These are phyloP conservation scores for Laterallus jamaicensis DNA, from an alignment of 2,113 vertebrate species.

Conservation along the genomic window DNA sequence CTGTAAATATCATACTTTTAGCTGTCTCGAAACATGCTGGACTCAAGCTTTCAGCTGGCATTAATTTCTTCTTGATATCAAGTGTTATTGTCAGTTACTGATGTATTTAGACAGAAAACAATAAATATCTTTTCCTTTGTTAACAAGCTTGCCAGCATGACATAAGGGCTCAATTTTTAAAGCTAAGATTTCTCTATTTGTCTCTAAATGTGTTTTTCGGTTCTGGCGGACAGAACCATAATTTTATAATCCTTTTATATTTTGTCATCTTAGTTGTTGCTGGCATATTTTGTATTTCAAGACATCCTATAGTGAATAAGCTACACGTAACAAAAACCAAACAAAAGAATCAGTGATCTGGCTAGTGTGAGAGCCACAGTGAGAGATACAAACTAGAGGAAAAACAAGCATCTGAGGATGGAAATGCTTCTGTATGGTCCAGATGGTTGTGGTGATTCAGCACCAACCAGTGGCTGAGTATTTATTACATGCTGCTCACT, in stretches of 20 bases:
- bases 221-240: neutral
- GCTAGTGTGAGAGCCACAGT: neutral
- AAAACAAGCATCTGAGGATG: neutral
- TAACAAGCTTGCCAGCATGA: neutral
- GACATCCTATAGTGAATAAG: neutral
- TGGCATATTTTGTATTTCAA: neutral
- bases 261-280: neutral
- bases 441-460: no score
- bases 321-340: neutral
- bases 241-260: neutral
- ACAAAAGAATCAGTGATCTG: neutral
- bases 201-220: slow-evolving; percentile 36
- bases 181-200: slow-evolving; percentile 13
- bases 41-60: neutral
- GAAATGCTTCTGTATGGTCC: neutral
- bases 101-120: neutral
- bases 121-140: neutral
- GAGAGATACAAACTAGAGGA: neutral
- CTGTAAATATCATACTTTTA: neutral
- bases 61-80: neutral
- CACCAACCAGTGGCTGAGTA: no score
- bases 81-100: neutral
- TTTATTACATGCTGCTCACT: no score
- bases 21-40: neutral
- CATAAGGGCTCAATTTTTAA: slow-evolving; percentile 19